Evolutionary conservation across 2,888 invertebrate species (phyloP).

Genomic region (Crocallis elinguaria): DNA sequence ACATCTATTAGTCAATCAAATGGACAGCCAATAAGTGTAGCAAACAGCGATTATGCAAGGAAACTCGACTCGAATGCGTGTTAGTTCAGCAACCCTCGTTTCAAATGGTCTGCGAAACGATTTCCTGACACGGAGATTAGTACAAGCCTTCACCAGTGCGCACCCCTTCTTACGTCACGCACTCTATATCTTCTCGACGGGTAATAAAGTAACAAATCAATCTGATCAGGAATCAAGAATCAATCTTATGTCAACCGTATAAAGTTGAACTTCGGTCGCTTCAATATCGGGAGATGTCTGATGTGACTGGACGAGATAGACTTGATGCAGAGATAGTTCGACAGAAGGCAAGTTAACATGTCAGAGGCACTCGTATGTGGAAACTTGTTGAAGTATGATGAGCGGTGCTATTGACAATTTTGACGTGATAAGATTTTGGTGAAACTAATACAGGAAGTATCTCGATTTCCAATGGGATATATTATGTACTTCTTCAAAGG

Average conservation of each 20-base stretch:
- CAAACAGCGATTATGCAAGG: conserved; percentile 76
- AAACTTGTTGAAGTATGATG: conserved; percentile 70
- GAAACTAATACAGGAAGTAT: no score
- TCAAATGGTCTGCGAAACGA: conserved; percentile 84
- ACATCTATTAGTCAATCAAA: conserved; percentile 51
- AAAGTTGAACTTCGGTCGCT: conserved; percentile 57
- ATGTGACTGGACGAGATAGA: conserved; percentile 48
- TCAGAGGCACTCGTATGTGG: conserved; percentile 68
- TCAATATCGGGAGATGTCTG: conserved; percentile 36
- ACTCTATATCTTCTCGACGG: conserved; percentile 63
- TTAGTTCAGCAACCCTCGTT: conserved; percentile 76
- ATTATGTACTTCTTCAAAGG: no score
- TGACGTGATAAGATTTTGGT: conserved; percentile 11
- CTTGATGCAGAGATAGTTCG: conserved; percentile 74
- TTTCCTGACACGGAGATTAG: conserved; percentile 85
- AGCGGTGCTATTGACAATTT: conserved; percentile 68
- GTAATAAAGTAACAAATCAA: conserved; percentile 65
- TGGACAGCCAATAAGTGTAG: conserved; percentile 63
- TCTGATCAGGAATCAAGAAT: conserved; percentile 51
- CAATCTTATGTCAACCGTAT: conserved; percentile 52
- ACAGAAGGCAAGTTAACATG: conserved; percentile 83
- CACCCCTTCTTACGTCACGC: conserved; percentile 84
- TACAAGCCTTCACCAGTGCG: conserved; percentile 82
- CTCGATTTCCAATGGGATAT: neutral
- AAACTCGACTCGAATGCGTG: conserved; percentile 78